Percentiles rank a stretch among this genome's conserved stretches.
Evolutionary conservation across 1,140 invertebrate genomes (phyloP).

Genomic region (Stenopsyche tienmushanensis): DNA sequence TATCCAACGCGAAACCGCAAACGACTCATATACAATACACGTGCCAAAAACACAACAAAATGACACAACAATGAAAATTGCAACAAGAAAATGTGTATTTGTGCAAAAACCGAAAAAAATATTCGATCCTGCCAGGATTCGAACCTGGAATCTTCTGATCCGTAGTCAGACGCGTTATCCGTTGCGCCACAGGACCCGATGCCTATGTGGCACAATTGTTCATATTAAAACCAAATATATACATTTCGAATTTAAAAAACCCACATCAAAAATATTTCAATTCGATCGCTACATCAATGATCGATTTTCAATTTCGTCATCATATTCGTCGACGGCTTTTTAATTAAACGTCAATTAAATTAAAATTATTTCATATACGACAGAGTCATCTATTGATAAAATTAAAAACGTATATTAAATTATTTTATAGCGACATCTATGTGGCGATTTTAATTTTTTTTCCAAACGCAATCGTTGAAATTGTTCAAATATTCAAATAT

Average conservation of each 20-base stretch:
- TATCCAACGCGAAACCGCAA: too few species aligned
- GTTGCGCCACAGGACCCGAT: constrained; percentile 66
- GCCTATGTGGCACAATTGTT: not conserved
- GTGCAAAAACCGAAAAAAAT: constrained; percentile 22
- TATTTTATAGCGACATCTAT: too few species aligned
- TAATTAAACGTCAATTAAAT: not conserved
- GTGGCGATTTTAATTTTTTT: too few species aligned
- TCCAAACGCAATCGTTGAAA: too few species aligned
- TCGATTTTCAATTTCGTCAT: not conserved
- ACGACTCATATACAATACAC: too few species aligned
- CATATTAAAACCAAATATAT: not conserved
- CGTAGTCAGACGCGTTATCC: constrained; percentile 73
- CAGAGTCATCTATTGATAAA: too few species aligned
- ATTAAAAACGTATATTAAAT: too few species aligned
- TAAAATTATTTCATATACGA: not conserved
- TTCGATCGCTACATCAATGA: not conserved
- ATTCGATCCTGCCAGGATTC: constrained; percentile 67
- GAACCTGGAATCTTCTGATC: constrained; percentile 74
- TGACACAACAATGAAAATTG: too few species aligned
- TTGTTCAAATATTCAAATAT: too few species aligned
- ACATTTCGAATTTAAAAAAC: not conserved
- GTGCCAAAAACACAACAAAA: too few species aligned
- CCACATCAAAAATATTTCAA: not conserved
- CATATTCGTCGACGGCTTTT: not conserved
- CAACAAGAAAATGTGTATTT: too few species aligned